Evolutionary conservation across 2,113 vertebrate species (phyloP).

Genomic region (Cochlearius cochlearius): DNA sequence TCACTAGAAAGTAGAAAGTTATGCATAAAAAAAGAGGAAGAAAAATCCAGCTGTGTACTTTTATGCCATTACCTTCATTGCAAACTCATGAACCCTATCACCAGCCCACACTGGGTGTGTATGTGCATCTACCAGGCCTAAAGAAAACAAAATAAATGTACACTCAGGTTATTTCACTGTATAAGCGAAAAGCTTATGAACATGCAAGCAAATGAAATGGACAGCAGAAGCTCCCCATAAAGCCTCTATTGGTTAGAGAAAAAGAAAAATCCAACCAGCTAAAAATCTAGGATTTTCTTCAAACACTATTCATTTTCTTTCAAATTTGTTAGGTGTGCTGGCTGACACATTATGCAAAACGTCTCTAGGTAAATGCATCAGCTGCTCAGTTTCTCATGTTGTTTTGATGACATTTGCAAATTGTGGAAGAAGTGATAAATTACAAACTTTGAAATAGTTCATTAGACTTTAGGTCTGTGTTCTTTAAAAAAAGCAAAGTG

Average conservation of each 20-base stretch:
- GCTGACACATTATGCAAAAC: neutral
- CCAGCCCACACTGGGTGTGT: slow-evolving; percentile 97
- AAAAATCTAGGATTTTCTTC: neutral
- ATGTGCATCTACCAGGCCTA: slow-evolving; percentile 94
- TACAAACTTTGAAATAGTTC: neutral
- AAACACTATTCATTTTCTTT: neutral
- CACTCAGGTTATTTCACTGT: neutral
- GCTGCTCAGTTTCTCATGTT: neutral
- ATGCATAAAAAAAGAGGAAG: neutral
- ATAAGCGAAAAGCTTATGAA: neutral
- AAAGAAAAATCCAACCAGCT: neutral
- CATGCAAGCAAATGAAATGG: neutral
- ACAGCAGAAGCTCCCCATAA: neutral
- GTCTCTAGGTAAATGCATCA: neutral
- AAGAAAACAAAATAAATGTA: slow-evolving; percentile 42
- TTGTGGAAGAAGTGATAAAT: neutral
- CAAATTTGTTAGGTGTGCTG: neutral
- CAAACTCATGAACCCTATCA: slow-evolving; percentile 95
- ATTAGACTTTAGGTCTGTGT: neutral
- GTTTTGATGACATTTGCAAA: neutral
- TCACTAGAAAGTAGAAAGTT: neutral
- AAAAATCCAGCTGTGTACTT: neutral
- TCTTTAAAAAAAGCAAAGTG: neutral
- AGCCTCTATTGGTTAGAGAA: neutral
- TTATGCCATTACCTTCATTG: slow-evolving; percentile 89